Conservation (phyloP, 2,797 vertebrate genomes). For the Carcharodon carcharias region DNA sequence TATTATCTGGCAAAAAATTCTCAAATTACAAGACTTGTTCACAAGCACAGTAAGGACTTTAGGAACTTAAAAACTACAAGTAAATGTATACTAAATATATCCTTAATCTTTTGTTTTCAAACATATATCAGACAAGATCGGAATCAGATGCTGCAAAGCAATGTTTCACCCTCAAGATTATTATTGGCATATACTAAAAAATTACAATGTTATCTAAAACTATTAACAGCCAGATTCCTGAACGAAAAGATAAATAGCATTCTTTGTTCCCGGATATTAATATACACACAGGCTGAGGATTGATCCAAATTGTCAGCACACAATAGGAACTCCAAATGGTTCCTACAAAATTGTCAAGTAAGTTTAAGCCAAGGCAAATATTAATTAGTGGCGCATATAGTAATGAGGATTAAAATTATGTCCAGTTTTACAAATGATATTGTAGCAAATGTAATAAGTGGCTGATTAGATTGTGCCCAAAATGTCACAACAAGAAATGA, state of each 20-base stretch:
- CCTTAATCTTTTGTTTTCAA: background rate
- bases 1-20: background rate
- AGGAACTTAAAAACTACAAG: background rate
- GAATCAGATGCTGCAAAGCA: background rate
- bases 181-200: background rate
- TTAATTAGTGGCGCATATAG: constrained; percentile 27
- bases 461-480: constrained; percentile 27
- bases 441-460: constrained; percentile 12
- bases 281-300: background rate
- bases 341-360: constrained; percentile 16
- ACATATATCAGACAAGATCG: background rate
- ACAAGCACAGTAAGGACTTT: background rate
- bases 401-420: constrained; percentile 29
- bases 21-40: background rate
- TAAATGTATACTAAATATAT: background rate
- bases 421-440: constrained; percentile 16
- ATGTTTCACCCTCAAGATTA: background rate
- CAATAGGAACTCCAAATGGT: constrained; percentile 4
- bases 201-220: background rate
- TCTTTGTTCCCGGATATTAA: constrained; percentile 6
- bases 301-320: background rate
- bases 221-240: constrained; percentile 13
- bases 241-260: background rate
- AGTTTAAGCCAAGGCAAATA: constrained; percentile 34
- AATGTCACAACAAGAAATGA: background rate